Percentiles rank a stretch among this genome's conserved stretches.
phyloP scores from a whole-genome alignment of 2,888 invertebrate genomes.

The Asteroscopus sphinx region DNA sequence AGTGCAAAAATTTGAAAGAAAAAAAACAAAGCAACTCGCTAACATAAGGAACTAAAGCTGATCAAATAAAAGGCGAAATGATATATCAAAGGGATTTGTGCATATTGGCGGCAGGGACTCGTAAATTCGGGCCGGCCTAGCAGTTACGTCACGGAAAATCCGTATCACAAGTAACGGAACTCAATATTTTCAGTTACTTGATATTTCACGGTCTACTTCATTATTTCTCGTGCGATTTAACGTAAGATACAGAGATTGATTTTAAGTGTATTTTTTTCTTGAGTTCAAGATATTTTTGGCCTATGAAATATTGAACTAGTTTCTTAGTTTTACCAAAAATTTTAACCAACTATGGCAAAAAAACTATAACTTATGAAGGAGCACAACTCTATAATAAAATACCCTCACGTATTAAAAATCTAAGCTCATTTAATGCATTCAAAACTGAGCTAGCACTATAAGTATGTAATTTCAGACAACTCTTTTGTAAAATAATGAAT shows the following conservation, averaged over 20 bases:
- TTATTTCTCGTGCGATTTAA: conserved; percentile 28
- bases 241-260: conserved; percentile 18
- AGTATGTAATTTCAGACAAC: too few species aligned
- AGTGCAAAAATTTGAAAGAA: too few species aligned
- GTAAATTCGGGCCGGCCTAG: conserved; percentile 26
- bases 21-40: neutral
- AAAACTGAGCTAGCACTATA: too few species aligned
- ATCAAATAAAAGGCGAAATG: conserved; percentile 16
- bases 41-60: neutral
- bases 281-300: neutral
- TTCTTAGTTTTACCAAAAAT: too few species aligned
- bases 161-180: conserved; percentile 10
- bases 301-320: conserved; percentile 12
- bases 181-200: conserved; percentile 26
- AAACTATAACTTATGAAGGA: too few species aligned
- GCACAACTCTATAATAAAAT: too few species aligned
- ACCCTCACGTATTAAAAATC: too few species aligned
- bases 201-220: conserved; percentile 24
- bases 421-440: too few species aligned
- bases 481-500: too few species aligned
- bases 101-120: conserved; percentile 19
- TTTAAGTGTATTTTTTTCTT: neutral
- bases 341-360: too few species aligned
- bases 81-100: conserved; percentile 29
- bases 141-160: conserved; percentile 9